Conservation (phyloP, 2,113 vertebrate species). For the Oncorhynchus gorbuscha region DNA sequence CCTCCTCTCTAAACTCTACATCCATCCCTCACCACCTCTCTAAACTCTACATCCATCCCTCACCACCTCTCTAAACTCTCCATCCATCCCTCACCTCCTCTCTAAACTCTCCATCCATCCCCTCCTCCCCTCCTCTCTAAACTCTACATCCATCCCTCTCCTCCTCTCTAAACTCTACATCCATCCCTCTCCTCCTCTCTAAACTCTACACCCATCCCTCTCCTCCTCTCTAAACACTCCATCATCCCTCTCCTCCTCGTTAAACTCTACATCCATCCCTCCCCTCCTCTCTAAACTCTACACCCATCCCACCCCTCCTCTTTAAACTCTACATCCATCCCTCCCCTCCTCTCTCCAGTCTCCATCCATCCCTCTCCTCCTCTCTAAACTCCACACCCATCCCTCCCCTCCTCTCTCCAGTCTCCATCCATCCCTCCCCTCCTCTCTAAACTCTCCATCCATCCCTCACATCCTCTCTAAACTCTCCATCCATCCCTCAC, state of each 20-base stretch:
- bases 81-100: neutral
- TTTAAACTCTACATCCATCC: too few species aligned
- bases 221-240: too few species aligned
- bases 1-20: neutral
- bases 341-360: too few species aligned
- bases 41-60: neutral
- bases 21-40: neutral
- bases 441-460: neutral
- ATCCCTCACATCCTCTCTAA: neutral
- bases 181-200: neutral
- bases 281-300: too few species aligned
- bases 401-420: too few species aligned
- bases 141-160: neutral
- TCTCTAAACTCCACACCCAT: too few species aligned
- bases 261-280: too few species aligned
- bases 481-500: neutral
- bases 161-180: neutral
- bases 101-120: neutral
- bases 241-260: too few species aligned
- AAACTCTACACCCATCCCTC: neutral
- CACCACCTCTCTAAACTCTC: neutral
- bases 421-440: neutral
- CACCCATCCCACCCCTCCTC: too few species aligned
- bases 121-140: neutral
- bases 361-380: too few species aligned